Percentiles rank a stretch among this genome's conserved stretches.
Conservation (phyloP, 2,888 invertebrate species). For the Myathropa florea region DNA sequence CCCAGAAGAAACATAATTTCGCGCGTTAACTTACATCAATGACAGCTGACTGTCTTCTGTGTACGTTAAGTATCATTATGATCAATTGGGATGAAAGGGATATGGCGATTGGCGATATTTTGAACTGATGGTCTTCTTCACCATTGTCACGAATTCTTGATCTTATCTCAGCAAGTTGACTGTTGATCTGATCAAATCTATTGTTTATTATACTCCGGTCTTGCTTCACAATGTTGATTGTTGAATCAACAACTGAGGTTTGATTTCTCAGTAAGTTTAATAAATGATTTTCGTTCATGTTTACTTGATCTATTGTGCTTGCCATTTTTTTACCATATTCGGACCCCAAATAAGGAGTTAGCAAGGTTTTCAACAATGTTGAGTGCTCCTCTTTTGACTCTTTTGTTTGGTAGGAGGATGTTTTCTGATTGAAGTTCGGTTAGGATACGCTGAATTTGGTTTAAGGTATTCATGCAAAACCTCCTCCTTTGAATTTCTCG, state of each 20-base stretch:
- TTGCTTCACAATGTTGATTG: no score
- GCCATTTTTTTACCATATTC: no score
- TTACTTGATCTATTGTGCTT: no score
- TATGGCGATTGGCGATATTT: no score
- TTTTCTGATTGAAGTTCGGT: neutral
- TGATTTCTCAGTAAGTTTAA: no score
- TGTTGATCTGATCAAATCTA: no score
- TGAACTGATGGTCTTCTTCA: conserved; percentile 12
- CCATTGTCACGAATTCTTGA: conserved; percentile 3
- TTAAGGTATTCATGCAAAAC: neutral
- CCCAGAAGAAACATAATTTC: no score
- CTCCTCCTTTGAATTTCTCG: neutral
- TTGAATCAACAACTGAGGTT: no score
- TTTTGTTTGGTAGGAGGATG: neutral
- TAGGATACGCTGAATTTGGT: neutral
- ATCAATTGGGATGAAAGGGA: conserved; percentile 15
- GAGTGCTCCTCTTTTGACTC: conserved; percentile 19
- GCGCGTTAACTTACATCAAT: no score
- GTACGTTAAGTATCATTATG: conserved; percentile 27
- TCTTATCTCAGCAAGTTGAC: conserved; percentile 35
- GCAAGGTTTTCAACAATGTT: conserved; percentile 51
- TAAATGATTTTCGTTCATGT: no score
- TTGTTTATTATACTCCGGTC: no score
- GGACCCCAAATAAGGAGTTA: no score
- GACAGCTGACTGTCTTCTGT: neutral